Evolutionary conservation across 2,888 invertebrate genomes (phyloP), one percentile per base, ranked within the genome.

Genomic region (Augochlorella aurata): DNA sequence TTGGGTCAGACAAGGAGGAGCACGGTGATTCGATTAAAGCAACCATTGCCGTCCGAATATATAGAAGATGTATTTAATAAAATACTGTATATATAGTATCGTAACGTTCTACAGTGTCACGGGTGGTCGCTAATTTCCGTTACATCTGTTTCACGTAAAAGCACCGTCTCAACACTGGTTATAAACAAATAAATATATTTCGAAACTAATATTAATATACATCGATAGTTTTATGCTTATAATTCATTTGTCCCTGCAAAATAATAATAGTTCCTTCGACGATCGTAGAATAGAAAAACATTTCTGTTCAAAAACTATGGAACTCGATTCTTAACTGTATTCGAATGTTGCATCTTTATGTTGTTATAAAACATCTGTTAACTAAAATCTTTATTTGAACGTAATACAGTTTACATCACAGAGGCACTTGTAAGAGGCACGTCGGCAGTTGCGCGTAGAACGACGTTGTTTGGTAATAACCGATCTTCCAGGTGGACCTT

Each of bases 111-210:
- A 38, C 49, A 68, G 45, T 18, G 16, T 61, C 16, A 73, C n/a
- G 47, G 7, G 0, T n/a, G 24, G 67, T 78, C 52, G 70, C 63
- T 70, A 18, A 4, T 12, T 29, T 44, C 38, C 69, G 29, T 71
- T 44, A 63, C 47, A 45, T 16, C 49, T 29, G 24, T 50, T 49
- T 10, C 12, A 14, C 38, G 18, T 29, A 29, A 29, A 29, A 3
- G 29, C 68, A 38, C 63, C 68, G 61, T 68, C 50, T 65, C 52
- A 66, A n/a, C 38, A 75, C 74, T 74, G 24, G n/a, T 70, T 74
- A 63, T 21, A 44, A 71, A 45, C 12, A 70, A 74, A 79, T 79
- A 84, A 77, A 84, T 82, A 83, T 65, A 71, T 66, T 52, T 74
- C 54, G 18, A 67, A 49, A 74, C 29, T 47, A 69, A 50, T 47